Evolutionary conservation across 1,140 invertebrate species (phyloP).

Genomic region (Pristionchus pacificus): DNA sequence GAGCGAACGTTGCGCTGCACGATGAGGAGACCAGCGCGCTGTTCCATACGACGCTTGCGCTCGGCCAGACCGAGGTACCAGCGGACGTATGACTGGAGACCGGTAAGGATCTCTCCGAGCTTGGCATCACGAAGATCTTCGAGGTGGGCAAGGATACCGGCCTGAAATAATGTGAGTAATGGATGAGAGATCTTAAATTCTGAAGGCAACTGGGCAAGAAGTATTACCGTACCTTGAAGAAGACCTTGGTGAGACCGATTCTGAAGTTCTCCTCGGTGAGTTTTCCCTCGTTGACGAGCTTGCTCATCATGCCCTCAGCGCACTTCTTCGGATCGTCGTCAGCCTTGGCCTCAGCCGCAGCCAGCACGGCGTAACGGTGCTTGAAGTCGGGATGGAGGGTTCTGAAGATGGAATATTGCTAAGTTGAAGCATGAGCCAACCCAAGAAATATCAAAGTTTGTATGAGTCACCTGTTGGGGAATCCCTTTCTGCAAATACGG

Average conservation of each 20-base stretch:
- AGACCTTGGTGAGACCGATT: conserved; percentile 51
- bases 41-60: conserved; percentile 49
- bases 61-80: conserved; percentile 49
- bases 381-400: conserved; percentile 80
- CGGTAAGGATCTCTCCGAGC: conserved; percentile 92
- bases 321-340: conserved; percentile 52
- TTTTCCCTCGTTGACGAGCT: conserved; percentile 48
- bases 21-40: conserved; percentile 70
- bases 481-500: conserved; percentile 99
- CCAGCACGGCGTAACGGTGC: conserved; percentile 63
- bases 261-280: conserved; percentile 53
- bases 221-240: conserved; percentile 67
- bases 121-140: conserved; percentile 99
- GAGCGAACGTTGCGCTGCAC: conserved; percentile 98
- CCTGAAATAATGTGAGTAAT: conserved; percentile 96
- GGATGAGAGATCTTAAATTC: neutral
- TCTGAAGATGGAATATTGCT: conserved; percentile 18
- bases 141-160: conserved; percentile 98
- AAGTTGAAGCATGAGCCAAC: neutral
- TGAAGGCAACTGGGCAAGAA: neutral
- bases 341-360: conserved; percentile 48
- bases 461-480: conserved; percentile 74
- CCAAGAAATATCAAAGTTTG: too few relatives aligned
- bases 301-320: conserved; percentile 48
- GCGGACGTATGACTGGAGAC: conserved; percentile 73